Evolutionary conservation across 1,140 invertebrate species (phyloP), one percentile per base, ranked within the genome.

Genomic region (Homalodisca vitripennis): DNA sequence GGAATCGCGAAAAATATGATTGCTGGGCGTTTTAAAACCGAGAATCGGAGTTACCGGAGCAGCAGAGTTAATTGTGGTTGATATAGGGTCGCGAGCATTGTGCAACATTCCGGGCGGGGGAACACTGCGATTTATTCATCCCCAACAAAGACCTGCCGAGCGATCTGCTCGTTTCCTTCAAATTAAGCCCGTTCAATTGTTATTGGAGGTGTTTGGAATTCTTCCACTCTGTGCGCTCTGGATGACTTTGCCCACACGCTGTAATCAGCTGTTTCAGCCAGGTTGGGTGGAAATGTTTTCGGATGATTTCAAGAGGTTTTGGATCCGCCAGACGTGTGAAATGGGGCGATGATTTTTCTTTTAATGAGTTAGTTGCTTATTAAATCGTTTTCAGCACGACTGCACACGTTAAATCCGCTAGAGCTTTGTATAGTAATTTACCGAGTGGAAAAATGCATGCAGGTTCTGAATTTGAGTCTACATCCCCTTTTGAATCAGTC

Each of bases 181-280:
- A 60, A 60, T 60, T 60, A 60, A 60, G 55, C 55, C 22, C 55
- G 55, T 60, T 60, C 55, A 60, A 60, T 60, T 60, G 55, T 60
- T 60, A 60, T 60, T 60, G 55, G 55, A 60, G 55, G 55, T 60
- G 55, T 60, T 60, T 60, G 55, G 55, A 60, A 10, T 60, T 60
- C 55, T 60, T 60, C 55, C 55, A 26, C 24, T 10, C 27, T 22
- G 14, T 30, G 24, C 24, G 3, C 55, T 60, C 55, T 60, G 24
- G 55, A 60, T 60, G 55, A 60, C 55, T 60, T 60, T 60, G 55
- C 55, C n/a, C 26, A 41, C 34, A 41, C 55, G 55, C 27, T 41
- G 6, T 60, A 60, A 60, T 60, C 55, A 60, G 55, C 55, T 60
- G 55, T 60, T 60, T 22, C 26, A 10, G n/a, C 3, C 26, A 6